Evolutionary conservation across 2,888 invertebrate species (phyloP).

Genomic region (Troilus luridus): DNA sequence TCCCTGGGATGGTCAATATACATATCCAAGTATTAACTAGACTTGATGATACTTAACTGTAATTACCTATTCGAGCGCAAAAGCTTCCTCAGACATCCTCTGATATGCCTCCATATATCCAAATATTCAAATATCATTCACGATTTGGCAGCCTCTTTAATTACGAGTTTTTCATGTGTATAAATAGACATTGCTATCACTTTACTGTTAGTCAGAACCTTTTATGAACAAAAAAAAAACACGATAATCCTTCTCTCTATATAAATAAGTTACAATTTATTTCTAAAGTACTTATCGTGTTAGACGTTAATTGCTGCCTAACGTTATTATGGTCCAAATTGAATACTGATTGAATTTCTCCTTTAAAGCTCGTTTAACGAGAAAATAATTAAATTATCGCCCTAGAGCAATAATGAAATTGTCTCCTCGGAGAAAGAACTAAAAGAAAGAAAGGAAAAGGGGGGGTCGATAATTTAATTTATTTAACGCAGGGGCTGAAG

Average conservation of each 20-base stretch:
- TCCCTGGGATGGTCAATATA: too few relatives aligned
- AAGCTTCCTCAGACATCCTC: too few relatives aligned
- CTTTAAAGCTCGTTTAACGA: not conserved
- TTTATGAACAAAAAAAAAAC: too few relatives aligned
- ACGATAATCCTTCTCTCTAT: not conserved
- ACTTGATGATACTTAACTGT: too few relatives aligned
- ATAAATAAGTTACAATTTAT: not conserved
- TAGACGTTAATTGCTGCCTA: not conserved
- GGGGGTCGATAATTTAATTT: conserved; percentile 10
- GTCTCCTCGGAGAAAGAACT: not conserved
- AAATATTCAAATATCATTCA: too few relatives aligned
- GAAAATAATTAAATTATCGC: not conserved
- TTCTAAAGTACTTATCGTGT: not conserved
- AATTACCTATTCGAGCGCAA: too few relatives aligned
- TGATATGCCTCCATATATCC: too few relatives aligned
- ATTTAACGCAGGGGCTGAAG: conserved; percentile 23
- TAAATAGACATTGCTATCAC: too few relatives aligned
- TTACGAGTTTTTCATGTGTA: too few relatives aligned
- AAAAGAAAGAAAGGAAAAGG: not conserved
- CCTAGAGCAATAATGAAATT: not conserved
- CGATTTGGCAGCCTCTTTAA: too few relatives aligned
- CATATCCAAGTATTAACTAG: too few relatives aligned
- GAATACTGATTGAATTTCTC: not conserved
- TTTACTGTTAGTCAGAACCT: too few relatives aligned
- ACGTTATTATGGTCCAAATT: not conserved